Conservation (phyloP, 2,888 invertebrate genomes). For the Epinotia ramella region DNA sequence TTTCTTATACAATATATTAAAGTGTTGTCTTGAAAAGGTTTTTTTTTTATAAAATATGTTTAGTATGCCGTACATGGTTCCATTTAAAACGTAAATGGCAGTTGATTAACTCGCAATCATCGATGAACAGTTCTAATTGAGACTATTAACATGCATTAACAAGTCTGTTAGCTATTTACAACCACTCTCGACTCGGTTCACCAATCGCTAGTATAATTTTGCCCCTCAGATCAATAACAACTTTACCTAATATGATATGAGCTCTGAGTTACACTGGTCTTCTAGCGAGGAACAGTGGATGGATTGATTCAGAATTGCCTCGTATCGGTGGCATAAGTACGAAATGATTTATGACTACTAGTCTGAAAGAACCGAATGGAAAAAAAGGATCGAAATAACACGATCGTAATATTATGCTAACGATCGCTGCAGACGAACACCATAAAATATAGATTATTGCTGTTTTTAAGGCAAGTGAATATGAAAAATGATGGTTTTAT, state of each 20-base stretch:
- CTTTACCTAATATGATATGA: background rate
- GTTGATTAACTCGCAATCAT: conserved; percentile 25
- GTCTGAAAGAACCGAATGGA: conserved; percentile 2
- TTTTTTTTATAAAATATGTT: no score
- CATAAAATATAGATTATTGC: conserved; percentile 4
- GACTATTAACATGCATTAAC: conserved; percentile 23
- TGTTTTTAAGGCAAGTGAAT: background rate
- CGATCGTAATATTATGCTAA: conserved; percentile 1
- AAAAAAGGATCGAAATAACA: background rate
- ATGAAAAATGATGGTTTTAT: no score
- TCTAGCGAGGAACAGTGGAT: background rate
- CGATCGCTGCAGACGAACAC: background rate
- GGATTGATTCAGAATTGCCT: conserved; percentile 12
- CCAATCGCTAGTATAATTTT: no score
- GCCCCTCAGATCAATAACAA: background rate
- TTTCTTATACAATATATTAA: background rate
- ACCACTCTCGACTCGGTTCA: background rate
- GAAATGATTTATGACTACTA: conserved; percentile 17
- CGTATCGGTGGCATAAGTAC: conserved; percentile 9
- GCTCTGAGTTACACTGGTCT: background rate
- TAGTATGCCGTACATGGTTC: background rate
- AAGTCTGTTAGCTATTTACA: conserved; percentile 8
- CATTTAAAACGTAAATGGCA: conserved; percentile 11
- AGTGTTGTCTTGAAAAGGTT: no score
- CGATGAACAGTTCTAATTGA: conserved; percentile 29